Conservation (phyloP, 2,888 invertebrate genomes). For the Phoenoteleia sp. region DNA sequence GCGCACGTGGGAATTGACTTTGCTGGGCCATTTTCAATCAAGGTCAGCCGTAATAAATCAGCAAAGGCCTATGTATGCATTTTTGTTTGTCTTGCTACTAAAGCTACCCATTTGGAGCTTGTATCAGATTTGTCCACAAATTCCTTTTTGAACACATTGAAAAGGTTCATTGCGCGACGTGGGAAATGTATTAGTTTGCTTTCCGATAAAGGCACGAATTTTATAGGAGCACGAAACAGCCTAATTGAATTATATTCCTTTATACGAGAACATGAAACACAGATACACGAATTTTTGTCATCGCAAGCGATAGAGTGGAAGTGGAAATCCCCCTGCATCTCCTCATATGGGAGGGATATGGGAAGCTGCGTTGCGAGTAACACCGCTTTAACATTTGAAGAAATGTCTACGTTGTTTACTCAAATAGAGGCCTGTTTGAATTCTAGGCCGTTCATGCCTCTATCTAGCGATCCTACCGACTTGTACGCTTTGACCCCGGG, state of each 20-base stretch:
- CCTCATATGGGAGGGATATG: not conserved
- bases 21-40: not conserved
- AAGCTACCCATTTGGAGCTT: not conserved
- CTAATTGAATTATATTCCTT: not conserved
- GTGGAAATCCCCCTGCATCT: not conserved
- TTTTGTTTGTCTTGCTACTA: slow-evolving; percentile 2
- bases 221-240: not conserved
- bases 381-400: not conserved
- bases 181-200: not conserved
- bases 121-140: slow-evolving; percentile 16
- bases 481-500: no score
- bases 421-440: not conserved
- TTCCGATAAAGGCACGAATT: not conserved
- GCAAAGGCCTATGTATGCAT: not conserved
- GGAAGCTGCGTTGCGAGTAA: not conserved
- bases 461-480: no score
- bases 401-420: not conserved
- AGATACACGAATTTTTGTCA: not conserved
- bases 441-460: no score
- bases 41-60: not conserved
- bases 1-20: not conserved
- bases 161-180: not conserved
- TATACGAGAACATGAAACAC: not conserved
- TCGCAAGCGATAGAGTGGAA: not conserved
- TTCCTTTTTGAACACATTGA: not conserved